Percentiles rank a stretch among this genome's conserved stretches.
Evolutionary conservation across 2,888 invertebrate genomes (phyloP).

Genomic region (Lacanobia wlatinum): DNA sequence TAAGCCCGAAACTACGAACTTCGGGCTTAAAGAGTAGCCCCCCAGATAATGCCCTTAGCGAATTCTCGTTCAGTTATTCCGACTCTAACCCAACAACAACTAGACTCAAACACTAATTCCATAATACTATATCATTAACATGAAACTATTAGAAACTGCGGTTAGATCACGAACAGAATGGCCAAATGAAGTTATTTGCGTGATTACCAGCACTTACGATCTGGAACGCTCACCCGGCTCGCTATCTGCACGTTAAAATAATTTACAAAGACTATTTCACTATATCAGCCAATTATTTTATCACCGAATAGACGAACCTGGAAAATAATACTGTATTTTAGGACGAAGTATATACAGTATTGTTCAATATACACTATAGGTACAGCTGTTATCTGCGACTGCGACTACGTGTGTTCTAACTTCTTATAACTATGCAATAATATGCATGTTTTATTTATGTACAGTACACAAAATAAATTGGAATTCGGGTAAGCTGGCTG

Average conservation of each 20-base stretch:
- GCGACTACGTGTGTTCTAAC: conserved; percentile 47
- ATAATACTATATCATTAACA: conserved; percentile 33
- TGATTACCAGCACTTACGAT: conserved; percentile 47
- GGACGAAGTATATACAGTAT: conserved; percentile 26
- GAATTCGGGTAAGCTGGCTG: background rate
- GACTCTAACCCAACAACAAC: background rate
- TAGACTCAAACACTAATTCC: conserved; percentile 17
- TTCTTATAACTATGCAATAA: conserved; percentile 13
- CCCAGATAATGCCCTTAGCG: background rate
- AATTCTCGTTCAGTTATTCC: conserved; percentile 3
- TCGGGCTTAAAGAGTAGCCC: too few relatives aligned
- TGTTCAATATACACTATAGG: background rate
- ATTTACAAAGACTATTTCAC: conserved; percentile 35
- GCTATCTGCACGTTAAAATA: conserved; percentile 40
- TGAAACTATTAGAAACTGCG: conserved; percentile 47
- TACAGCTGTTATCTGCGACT: conserved; percentile 26
- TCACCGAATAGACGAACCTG: conserved; percentile 30
- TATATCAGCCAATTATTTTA: conserved; percentile 41
- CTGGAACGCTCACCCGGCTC: conserved; percentile 51
- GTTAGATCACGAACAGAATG: conserved; percentile 52
- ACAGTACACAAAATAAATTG: conserved; percentile 24
- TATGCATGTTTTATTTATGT: conserved; percentile 29
- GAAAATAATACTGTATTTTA: conserved; percentile 47
- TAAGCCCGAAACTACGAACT: too few relatives aligned
- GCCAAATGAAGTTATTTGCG: conserved; percentile 62